Base-by-base conservation (phyloP, 2,888 invertebrate genomes). In the Lordiphosa andalusiaca region DNA sequence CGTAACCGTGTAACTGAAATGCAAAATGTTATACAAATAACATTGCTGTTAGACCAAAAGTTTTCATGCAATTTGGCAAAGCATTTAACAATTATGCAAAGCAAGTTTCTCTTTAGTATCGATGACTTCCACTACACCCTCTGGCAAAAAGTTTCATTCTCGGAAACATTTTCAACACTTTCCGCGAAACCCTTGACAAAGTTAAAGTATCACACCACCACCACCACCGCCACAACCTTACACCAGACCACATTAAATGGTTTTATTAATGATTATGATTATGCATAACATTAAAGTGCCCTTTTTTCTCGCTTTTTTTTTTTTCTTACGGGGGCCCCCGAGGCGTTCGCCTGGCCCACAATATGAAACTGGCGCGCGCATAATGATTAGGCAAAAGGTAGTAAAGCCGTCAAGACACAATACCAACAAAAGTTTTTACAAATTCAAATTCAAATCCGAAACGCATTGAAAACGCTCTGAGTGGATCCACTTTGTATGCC, bases 221-320 rank as follows among this genome's bases (percentile, higher is more conserved):
- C 10, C n/a, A n/a, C n/a, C n/a, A n/a, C n/a, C n/a, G n/a, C n/a
- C n/a, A n/a, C n/a, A n/a, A n/a, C n/a, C n/a, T n/a, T 48, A 65
- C 52, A 37, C 53, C 58, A 59, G 48, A 50, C 54, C 61, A 82
- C 53, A 74, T 84, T 77, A 74, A 78, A 71, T 71, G 62, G 51
- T 58, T 70, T 72, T 66, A 78, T 84, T 78, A 84, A 84, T 73
- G 81, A 67, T 66, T 71, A 73, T 66, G 80, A 67, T 67, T 67
- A 63, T 77, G 77, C 66, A 81, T 81, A 78, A 78, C 59, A 67
- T 73, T 76, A 58, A 61, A 41, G 49, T 67, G 48, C 40, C 52
- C 44, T 49, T 41, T 30, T 49, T 53, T 23, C 37, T 16, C 46
- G 49, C n/a, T 36, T 23, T 35, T 40, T 30, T 16, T 46, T 9